These are phyloP conservation scores for Icerya purchasi DNA, from an alignment of 2,888 invertebrate genomes.

Conservation along the genomic window DNA sequence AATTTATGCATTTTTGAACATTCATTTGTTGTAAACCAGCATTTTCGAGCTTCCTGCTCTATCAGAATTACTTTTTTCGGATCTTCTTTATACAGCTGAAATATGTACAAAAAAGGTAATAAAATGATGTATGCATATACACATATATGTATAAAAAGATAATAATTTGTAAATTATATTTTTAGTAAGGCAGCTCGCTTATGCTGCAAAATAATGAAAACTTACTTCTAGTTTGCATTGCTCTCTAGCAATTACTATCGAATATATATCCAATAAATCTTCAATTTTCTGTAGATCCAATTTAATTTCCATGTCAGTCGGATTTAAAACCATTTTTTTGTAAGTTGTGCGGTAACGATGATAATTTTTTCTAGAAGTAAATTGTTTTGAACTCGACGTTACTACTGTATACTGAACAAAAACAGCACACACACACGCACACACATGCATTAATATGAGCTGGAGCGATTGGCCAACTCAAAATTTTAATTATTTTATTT, in stretches of 20 bases:
- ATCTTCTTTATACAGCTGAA: conserved; percentile 23
- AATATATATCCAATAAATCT: conserved; percentile 46
- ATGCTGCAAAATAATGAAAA: conserved; percentile 6
- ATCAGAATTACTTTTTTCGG: conserved; percentile 25
- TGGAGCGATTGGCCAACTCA: neutral
- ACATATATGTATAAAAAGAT: neutral
- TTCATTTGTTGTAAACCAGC: conserved; percentile 27
- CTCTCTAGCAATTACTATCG: conserved; percentile 55
- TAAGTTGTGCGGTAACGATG: conserved; percentile 45
- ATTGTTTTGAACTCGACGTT: neutral
- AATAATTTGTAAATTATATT: too few relatives aligned
- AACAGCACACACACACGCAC: neutral
- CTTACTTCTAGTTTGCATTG: conserved; percentile 53
- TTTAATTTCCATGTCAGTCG: conserved; percentile 49
- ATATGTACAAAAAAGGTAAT: conserved; percentile 4
- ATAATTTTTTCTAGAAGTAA: conserved; percentile 33
- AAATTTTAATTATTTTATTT: neutral
- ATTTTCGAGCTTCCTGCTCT: conserved; percentile 17
- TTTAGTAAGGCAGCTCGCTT: too few relatives aligned
- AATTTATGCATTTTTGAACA: conserved; percentile 28
- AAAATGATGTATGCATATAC: neutral
- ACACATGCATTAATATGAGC: neutral
- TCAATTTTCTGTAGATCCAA: conserved; percentile 51
- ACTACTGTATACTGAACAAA: neutral
- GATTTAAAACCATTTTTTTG: conserved; percentile 44